Base-by-base conservation (phyloP, 2,797 vertebrate genomes). In the Hydrophis major region DNA sequence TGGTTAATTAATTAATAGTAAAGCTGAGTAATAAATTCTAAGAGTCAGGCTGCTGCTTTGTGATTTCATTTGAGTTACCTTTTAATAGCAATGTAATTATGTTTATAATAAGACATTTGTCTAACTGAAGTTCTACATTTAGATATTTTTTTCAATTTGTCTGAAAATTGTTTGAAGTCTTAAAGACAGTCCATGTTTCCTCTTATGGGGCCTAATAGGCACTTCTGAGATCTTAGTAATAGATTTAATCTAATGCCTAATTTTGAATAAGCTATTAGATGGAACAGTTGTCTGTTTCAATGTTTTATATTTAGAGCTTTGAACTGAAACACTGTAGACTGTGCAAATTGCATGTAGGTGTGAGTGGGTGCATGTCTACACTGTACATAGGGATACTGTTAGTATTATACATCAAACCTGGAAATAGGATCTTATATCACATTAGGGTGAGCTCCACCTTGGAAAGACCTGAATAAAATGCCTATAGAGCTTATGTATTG, bases 401-500 rank as follows among this genome's bases (percentile, higher is more conserved):
- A 53, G 18, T 6, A 20, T 42, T 32, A 90, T 18, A 37, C 6
- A 74, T 4, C 89, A 83, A 55, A 42, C 53, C 50, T 42, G n/a
- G 18, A 90, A 57, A 53, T 78, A 22, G 14, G 53, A 90, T 47
- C 7, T 32, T 37, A 8, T 37, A 20, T 20, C 69, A 78, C 3
- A 37, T 37, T 20, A 37, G 22, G 6, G 1, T 27, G 6, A 50
- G 1, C 6, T 50, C 25, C 59, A 89, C 16, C 13, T 60, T 32
- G 37, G n/a, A 4, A 20, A 5, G 18, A 4, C 87, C 13, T 89
- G 59, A 14, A 8, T 42, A 89, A 89, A 89, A 42, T 89, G 37
- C 22, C 32, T 20, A 42, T 61, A 92, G 93, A 97, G 95, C 10
- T 22, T 87, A 92, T 61, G 60, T 37, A 50, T 8, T 55, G 92